Conservation (phyloP, 2,113 vertebrate species). For the Ahaetulla prasina region DNA sequence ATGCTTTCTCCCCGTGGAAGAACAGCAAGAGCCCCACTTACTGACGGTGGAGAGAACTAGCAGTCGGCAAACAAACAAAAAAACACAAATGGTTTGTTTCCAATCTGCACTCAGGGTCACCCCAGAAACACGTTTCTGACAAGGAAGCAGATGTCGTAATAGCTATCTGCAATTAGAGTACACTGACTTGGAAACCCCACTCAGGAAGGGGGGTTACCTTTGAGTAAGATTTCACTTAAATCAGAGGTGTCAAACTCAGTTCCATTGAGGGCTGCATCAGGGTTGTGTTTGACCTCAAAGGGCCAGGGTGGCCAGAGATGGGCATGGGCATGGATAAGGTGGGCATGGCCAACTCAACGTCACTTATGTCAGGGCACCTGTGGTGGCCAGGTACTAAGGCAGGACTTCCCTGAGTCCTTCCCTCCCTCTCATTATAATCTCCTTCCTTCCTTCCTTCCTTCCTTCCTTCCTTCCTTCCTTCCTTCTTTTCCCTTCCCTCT, state of each 20-base stretch:
- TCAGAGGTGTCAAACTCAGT: background rate
- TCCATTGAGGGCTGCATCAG: no score
- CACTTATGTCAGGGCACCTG: no score
- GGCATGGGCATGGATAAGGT: no score
- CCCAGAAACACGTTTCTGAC: background rate
- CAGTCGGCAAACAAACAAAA: fast-evolving
- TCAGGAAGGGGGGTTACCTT: background rate
- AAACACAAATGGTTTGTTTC: fast-evolving
- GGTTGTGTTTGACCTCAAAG: no score
- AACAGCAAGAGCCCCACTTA: background rate
- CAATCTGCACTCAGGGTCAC: background rate
- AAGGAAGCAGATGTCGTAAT: background rate
- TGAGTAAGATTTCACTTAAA: background rate
- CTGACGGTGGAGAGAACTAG: slow-evolving; percentile 13
- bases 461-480: no score
- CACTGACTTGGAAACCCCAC: background rate
- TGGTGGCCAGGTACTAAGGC: no score
- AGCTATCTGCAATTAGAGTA: background rate
- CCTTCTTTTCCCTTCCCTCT: no score
- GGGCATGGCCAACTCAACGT: no score
- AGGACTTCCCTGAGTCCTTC: no score
- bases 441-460: no score
- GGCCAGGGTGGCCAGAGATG: no score
- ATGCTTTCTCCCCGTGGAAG: background rate
- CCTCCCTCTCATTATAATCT: no score